Base-by-base conservation (phyloP, 1,140 invertebrate genomes). In the Lasioglossum albipes region DNA sequence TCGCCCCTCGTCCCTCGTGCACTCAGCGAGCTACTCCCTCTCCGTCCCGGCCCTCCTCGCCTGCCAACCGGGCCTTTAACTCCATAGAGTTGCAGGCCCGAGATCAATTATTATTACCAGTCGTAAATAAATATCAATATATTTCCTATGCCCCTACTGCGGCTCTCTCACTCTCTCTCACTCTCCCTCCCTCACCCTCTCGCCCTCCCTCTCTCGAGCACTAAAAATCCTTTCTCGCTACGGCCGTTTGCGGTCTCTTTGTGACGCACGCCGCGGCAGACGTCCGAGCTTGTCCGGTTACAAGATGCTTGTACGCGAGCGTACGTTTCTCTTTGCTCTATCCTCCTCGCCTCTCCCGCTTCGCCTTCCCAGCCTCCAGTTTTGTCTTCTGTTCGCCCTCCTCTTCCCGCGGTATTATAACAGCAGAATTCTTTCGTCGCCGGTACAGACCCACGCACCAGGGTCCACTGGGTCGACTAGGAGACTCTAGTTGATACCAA, bases 91-190 rank as follows among this genome's bases (percentile, higher is more conserved):
- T 79, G 77, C 87, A 84, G 81, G 59, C 12, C 67, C 66, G 59
- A 82, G 88, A 89, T 87, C 88, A 89, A 89, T 89, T 89, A 89
- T 89, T 89, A 89, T 88, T 89, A 88, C 86, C 88, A 82, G 82
- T 89, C 87, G 75, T 89, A 89, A 89, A 90, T 89, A 89, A 87
- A 88, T 89, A 88, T 89, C 87, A 85, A 84, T 89, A 83, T 82
- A 83, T 86, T 84, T 79, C 65, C 82, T 84, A 68, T 82, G 61
- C 68, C 77, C 54, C 83, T 85, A 79, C 83, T 71, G 27, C 65
- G 31, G 18, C 57, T 45, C 36, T 66, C 62, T 76, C 10, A 2
- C 49, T 52, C 13, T 52, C 49, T 45, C n/a, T 66, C 45, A 59
- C 36, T 71, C 78, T 18, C 52, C 61, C 68, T 18, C 6, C 61